Conservation (phyloP, 2,797 vertebrate species). For the Merluccius polli region DNA sequence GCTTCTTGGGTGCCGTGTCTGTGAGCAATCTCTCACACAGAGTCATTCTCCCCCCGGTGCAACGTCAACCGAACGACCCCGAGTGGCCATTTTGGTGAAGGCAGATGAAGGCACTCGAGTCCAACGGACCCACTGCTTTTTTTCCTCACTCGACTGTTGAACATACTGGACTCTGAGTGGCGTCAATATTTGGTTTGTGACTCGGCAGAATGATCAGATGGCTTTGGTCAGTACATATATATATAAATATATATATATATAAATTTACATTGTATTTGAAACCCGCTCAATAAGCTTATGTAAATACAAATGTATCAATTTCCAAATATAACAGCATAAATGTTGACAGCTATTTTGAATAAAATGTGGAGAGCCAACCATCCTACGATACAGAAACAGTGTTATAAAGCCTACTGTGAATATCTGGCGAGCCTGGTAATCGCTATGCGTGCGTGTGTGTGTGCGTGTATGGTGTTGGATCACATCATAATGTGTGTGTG, state of each 20-base stretch:
- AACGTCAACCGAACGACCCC: conserved; percentile 16
- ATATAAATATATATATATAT: conserved; percentile 51
- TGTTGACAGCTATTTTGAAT: conserved; percentile 74
- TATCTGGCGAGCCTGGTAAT: conserved; percentile 54
- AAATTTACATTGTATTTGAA: conserved; percentile 69
- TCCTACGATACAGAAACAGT: conserved; percentile 63
- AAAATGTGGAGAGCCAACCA: conserved; percentile 55
- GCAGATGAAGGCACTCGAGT: background rate
- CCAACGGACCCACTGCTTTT: conserved; percentile 24
- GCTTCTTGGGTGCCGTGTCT: conserved; percentile 12
- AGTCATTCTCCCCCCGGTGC: background rate
- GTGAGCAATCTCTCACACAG: conserved; percentile 12
- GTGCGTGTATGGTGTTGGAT: conserved; percentile 18
- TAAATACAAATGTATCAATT: conserved; percentile 77
- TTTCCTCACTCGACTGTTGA: conserved; percentile 47
- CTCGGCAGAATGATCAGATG: conserved; percentile 37
- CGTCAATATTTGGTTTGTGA: conserved; percentile 35
- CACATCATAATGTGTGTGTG: conserved; percentile 22
- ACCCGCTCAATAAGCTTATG: conserved; percentile 73
- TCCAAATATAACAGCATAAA: conserved; percentile 73
- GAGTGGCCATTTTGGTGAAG: conserved; percentile 12
- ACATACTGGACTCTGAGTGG: conserved; percentile 34
- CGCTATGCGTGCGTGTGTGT: conserved; percentile 17
- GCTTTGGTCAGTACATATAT: conserved; percentile 43
- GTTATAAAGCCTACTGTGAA: conserved; percentile 77